Evolutionary conservation across 2,797 vertebrate genomes (phyloP).

Genomic region (Champsocephalus esox): DNA sequence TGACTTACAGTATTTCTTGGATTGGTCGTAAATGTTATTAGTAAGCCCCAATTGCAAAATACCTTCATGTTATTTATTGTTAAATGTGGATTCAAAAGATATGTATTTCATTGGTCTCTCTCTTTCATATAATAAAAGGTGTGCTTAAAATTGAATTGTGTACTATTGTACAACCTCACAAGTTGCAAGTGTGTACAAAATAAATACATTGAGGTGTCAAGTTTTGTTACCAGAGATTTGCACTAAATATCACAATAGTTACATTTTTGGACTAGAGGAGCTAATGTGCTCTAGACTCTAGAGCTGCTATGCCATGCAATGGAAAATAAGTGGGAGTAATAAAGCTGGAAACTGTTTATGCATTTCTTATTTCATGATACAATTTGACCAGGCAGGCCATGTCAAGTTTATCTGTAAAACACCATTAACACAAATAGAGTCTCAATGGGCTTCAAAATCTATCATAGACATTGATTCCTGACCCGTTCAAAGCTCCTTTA

Average conservation of each 20-base stretch:
- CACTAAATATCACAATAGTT: too few species aligned
- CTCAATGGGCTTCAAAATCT: background rate
- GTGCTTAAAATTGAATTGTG: background rate
- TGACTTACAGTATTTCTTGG: background rate
- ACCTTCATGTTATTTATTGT: background rate
- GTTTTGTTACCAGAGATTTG: too few species aligned
- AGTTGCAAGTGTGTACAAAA: too few species aligned
- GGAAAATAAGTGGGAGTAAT: background rate
- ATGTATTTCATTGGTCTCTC: background rate
- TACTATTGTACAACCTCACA: background rate
- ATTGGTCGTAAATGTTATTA: background rate
- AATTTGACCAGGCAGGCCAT: background rate
- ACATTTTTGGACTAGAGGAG: too few species aligned
- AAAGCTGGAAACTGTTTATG: background rate
- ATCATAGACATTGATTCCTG: slow-evolving; percentile 7
- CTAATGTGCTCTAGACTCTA: background rate
- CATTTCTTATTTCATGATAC: background rate
- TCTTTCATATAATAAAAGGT: too few species aligned
- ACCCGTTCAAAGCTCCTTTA: background rate
- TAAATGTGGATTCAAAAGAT: background rate
- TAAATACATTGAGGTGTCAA: too few species aligned
- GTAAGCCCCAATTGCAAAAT: background rate
- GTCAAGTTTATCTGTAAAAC: slow-evolving; percentile 2
- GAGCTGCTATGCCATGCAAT: background rate
- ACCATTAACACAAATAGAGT: background rate